Evolutionary conservation across 2,113 vertebrate species (phyloP).

Genomic region (Crotalus helleri): DNA sequence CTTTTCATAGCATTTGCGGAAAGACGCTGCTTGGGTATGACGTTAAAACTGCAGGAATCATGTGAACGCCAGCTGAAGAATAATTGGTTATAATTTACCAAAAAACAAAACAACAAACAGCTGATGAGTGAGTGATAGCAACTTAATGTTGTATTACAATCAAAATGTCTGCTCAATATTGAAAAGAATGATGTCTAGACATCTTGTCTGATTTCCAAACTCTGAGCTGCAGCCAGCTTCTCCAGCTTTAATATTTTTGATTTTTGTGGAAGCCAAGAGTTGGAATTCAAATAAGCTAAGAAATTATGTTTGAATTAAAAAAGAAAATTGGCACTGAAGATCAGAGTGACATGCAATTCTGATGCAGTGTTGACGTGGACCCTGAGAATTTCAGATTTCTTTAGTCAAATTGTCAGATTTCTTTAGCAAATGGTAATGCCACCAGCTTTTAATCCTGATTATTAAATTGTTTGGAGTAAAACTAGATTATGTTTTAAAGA

Average conservation of each 20-base stretch:
- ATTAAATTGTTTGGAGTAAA: background rate
- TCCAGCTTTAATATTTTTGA: background rate
- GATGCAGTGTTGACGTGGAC: background rate
- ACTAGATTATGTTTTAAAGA: background rate
- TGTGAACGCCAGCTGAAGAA: conserved; percentile 14
- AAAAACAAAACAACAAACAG: background rate
- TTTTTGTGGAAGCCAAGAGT: background rate
- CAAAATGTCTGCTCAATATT: background rate
- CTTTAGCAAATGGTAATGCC: background rate
- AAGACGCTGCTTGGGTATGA: conserved; percentile 11
- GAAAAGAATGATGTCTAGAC: background rate
- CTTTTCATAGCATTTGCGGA: conserved; percentile 32
- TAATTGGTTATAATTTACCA: conserved; percentile 8
- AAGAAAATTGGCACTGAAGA: background rate
- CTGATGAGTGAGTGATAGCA: conserved; percentile 16
- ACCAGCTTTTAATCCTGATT: background rate
- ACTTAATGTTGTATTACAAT: background rate
- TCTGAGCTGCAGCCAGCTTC: background rate
- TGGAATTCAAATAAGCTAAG: background rate
- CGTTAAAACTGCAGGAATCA: conserved; percentile 31
- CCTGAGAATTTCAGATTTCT: background rate
- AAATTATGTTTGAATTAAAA: background rate
- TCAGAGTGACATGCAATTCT: background rate
- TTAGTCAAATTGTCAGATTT: background rate
- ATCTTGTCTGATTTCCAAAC: background rate